phyloP scores from a whole-genome alignment of 2,888 invertebrate species.

The Drosophila suboccidentalis region DNA sequence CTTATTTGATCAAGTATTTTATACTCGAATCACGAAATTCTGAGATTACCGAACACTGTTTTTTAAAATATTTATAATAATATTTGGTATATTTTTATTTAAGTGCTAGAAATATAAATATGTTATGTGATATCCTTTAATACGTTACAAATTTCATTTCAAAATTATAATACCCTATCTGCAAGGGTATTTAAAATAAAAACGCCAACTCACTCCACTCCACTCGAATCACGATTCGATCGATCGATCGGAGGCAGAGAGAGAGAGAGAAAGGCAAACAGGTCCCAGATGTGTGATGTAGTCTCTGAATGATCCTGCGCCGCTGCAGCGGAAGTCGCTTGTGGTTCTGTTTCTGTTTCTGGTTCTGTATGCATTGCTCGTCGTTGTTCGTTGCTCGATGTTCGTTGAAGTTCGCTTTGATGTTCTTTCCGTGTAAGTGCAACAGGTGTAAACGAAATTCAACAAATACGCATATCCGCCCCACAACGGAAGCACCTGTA shows the following conservation, averaged over 20 bases:
- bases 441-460: slow-evolving; percentile 78
- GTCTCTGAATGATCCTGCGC: slow-evolving; percentile 28
- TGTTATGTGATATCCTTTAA: no score
- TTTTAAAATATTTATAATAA: no score
- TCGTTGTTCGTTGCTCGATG: slow-evolving; percentile 16
- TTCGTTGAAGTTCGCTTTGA: slow-evolving; percentile 21
- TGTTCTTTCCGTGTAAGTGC: slow-evolving; percentile 58
- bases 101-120: no score
- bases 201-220: slow-evolving; percentile 48
- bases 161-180: background rate
- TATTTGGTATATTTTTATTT: no score
- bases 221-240: slow-evolving; percentile 2
- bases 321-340: slow-evolving; percentile 71
- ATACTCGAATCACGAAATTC: no score
- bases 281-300: slow-evolving; percentile 40
- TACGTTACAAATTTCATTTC: no score
- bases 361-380: slow-evolving; percentile 49
- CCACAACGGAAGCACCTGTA: slow-evolving; percentile 60
- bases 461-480: slow-evolving; percentile 79
- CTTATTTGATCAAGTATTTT: no score
- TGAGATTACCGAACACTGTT: no score
- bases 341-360: slow-evolving; percentile 67
- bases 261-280: slow-evolving; percentile 30
- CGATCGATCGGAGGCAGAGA: background rate
- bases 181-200: background rate